Evolutionary conservation across 1,140 invertebrate species (phyloP), one percentile per base, ranked within the genome.

Genomic region (Oryzaephilus surinamensis): DNA sequence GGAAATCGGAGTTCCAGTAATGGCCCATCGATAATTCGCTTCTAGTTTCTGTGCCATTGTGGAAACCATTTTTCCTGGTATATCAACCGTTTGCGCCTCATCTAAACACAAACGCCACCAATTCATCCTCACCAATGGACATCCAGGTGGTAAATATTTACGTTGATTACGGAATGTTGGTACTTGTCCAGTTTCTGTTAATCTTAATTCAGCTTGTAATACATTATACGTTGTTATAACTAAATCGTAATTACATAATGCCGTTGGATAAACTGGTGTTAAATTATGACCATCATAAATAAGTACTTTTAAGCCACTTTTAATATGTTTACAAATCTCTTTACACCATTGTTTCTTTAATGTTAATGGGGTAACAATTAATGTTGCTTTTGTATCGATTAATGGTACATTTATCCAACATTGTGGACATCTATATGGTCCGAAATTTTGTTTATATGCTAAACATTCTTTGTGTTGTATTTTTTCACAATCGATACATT

Each of bases 31-130:
- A 61, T 82, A 73, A 5, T 72, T 50, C 4, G 74, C 72, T 12
- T 54, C 52, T 14, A 84, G 52, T 46, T 67, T 57, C 11, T 65
- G 52, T 1, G 77, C 79, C 77, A 88, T 81, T 46, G 70, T 62
- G 2, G 78, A 71, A 0, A 70, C 62, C 47, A 66, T 62, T 18
- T 67, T 67, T 2, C 70, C 65, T 1, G 69, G 64, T 42, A 67
- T 66, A 58, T 86, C 84, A 1, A 86, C 81, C 71, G 84, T 84
- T 64, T 89, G 84, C 23, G 82, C 84, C 66, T 89, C 84, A 65
- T 89, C 84, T 8, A 88, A 61, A 56, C 80, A 84, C 15, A 86
- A 64, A 24, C 84, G 66, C 82, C 81, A 87, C 79, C 80, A 89
- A 31, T 77, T 59, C 0, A 88, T 66, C 52, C 71, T 69, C 1